Evolutionary conservation across 2,888 invertebrate species (phyloP).

Genomic region (Papilio gigon): DNA sequence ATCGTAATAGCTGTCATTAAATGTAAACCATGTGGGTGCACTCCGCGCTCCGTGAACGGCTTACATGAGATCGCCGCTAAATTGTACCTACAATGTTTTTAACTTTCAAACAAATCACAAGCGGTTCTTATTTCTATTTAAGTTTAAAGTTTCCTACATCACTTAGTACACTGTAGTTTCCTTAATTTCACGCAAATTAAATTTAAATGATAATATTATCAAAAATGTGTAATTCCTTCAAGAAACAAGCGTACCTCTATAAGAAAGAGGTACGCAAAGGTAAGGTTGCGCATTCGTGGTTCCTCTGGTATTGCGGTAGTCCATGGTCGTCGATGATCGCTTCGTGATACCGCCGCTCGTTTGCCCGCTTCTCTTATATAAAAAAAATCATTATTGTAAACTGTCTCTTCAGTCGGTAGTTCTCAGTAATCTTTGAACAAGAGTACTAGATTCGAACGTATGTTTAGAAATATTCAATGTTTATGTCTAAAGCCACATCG

Average conservation of each 20-base stretch:
- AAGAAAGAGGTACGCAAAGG: no score
- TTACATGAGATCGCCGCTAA: not conserved
- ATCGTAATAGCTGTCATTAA: slow-evolving; percentile 29
- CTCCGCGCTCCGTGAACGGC: slow-evolving; percentile 3
- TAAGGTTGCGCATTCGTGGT: no score
- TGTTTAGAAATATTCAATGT: not conserved
- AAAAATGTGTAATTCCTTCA: no score
- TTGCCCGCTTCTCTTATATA: no score
- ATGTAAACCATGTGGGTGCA: slow-evolving; percentile 22
- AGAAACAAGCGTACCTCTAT: no score
- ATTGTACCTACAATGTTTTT: not conserved
- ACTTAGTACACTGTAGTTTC: no score
- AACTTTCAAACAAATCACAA: not conserved
- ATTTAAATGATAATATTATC: no score
- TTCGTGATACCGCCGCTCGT: no score
- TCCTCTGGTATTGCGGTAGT: no score
- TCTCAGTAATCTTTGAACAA: not conserved
- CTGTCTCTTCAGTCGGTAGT: not conserved
- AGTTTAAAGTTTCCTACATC: no score
- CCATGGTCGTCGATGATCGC: no score
- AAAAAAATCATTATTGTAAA: not conserved
- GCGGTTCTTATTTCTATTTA: not conserved
- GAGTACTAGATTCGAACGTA: not conserved
- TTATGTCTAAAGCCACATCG: slow-evolving; percentile 22
- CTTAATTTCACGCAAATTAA: no score